Evolutionary conservation across 2,888 invertebrate species (phyloP), one percentile per base, ranked within the genome.

Genomic region (Drosophila bunnanda): DNA sequence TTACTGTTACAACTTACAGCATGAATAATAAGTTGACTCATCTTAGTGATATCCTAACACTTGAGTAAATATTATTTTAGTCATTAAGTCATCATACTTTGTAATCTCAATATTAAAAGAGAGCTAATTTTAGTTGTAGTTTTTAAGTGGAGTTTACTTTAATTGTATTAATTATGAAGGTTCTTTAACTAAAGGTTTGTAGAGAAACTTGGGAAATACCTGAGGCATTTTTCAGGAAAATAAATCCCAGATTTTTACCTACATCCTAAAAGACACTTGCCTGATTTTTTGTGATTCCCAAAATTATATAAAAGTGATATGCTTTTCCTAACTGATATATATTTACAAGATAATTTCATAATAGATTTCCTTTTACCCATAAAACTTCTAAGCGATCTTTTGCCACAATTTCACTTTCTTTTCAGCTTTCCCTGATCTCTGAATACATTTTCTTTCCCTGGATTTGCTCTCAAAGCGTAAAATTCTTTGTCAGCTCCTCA

Each of bases 401-500:
- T 6, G 1, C 17, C 13, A 28, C 22, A 10, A 15, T 50, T 22
- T 34, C 32, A 20, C 50, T 34, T 50, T 34, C 15, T 5, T 22
- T 34, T 1, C 20, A 20, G 4, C 4, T 25, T 28, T 38, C 9
- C 12, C 15, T 13, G 4, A 6, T n/a, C 17, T 36, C 2, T 12
- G 10, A n/a, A 28, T 1, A 9, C 3, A 17, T 22, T n/a, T 28
- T 7, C 15, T 6, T 13, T 13, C 12, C 3, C 17, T 7, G 17
- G 2, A 10, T 39, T 28, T 41, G 28, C 28, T 56, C 12, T 17
- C 41, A 4, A 44, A n/a, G n/a, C 10, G 46, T 6, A 59, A 59
- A 39, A 59, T 59, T 41, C 48, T 60, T 59, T 59, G 30, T 44
- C 17, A 32, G 22, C 39, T 39, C 13, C 7, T 22, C 43, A 41